phyloP scores from a whole-genome alignment of 2,888 invertebrate species.

The Margaritifera margaritifera region DNA sequence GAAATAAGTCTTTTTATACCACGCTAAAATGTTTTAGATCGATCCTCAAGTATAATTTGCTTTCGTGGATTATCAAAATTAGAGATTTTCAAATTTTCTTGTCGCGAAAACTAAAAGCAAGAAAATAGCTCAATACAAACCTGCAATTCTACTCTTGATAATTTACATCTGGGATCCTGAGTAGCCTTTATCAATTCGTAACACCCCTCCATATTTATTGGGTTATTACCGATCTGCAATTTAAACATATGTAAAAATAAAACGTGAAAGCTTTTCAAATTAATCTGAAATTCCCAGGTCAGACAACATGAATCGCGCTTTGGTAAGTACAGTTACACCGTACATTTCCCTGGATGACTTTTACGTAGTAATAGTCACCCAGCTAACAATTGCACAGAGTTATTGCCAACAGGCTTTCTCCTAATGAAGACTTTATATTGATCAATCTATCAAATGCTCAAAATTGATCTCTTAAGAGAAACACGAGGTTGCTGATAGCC shows the following conservation, averaged over 20 bases:
- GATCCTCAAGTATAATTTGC: background rate
- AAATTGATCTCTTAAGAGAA: no score
- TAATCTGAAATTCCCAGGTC: no score
- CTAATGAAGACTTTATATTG: no score
- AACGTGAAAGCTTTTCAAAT: no score
- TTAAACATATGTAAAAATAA: constrained; percentile 1
- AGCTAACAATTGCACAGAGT: no score
- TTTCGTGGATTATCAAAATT: background rate
- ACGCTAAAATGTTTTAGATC: background rate
- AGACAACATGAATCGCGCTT: no score
- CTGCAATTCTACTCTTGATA: constrained; percentile 57
- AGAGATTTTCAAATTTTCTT: background rate
- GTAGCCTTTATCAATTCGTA: constrained; percentile 61
- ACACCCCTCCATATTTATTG: constrained; percentile 70
- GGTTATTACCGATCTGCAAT: constrained; percentile 67
- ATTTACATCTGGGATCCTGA: constrained; percentile 39
- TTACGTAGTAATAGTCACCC: no score
- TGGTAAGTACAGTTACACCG: no score
- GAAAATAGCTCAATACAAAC: constrained; percentile 34
- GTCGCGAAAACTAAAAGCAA: background rate
- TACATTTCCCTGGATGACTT: no score
- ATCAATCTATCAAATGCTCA: no score
- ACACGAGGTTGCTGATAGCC: no score
- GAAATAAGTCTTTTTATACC: background rate
- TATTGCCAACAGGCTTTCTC: no score